These are phyloP conservation scores for Acrocephalus arundinaceus DNA, from an alignment of 2,113 vertebrate genomes.

Conservation along the genomic window DNA sequence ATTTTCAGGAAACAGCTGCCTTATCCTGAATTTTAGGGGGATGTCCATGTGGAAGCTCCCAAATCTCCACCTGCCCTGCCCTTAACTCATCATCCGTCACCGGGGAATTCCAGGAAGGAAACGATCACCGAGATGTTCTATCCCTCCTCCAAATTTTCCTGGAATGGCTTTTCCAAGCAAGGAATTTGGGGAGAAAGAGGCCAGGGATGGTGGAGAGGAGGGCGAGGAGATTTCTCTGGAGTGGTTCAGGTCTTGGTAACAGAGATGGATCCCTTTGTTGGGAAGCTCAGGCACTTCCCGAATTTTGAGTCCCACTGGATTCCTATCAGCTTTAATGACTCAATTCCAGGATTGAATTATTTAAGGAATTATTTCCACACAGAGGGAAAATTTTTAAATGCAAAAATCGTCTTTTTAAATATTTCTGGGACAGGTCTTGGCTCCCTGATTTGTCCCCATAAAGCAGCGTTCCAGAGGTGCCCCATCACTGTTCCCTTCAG, in stretches of 20 bases:
- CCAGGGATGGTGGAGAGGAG: not conserved
- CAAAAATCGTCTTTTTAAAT: rapidly evolving
- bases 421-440: not conserved
- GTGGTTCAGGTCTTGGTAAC: no score
- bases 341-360: rapidly evolving
- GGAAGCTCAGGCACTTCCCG: not conserved
- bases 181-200: rapidly evolving
- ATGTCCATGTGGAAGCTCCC: not conserved
- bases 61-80: not conserved
- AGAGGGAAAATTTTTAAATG: not conserved
- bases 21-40: not conserved
- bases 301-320: not conserved
- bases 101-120: rapidly evolving
- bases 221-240: not conserved
- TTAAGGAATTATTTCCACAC: not conserved
- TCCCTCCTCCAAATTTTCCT: no score
- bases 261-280: rapidly evolving
- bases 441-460: rapidly evolving
- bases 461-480: not conserved
- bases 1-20: not conserved
- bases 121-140: not conserved
- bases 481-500: not conserved
- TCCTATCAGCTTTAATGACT: not conserved
- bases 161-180: not conserved
- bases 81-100: not conserved